Evolutionary conservation across 2,888 invertebrate genomes (phyloP).

Genomic region (Chelonus formosanus): DNA sequence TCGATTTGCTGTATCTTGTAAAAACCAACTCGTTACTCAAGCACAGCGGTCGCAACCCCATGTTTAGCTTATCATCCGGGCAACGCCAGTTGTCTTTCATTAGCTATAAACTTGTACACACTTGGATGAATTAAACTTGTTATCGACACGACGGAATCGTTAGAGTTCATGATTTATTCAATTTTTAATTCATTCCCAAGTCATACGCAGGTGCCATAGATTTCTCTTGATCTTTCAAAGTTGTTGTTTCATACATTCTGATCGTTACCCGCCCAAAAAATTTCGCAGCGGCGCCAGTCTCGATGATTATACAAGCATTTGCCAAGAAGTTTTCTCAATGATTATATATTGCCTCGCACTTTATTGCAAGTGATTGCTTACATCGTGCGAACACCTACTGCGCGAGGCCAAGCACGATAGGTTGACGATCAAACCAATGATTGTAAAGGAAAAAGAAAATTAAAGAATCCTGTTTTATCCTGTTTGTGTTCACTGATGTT

Average conservation of each 20-base stretch:
- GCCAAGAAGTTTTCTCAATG: slow-evolving; percentile 37
- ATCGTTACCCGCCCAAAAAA: slow-evolving; percentile 7
- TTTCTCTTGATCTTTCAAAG: neutral
- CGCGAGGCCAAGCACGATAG: slow-evolving; percentile 5
- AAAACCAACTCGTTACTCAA: slow-evolving; percentile 28
- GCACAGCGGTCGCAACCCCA: slow-evolving; percentile 21
- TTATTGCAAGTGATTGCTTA: slow-evolving; percentile 47
- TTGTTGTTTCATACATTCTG: neutral
- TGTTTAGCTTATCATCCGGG: slow-evolving; percentile 30
- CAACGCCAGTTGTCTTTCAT: slow-evolving; percentile 22
- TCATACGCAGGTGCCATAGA: neutral
- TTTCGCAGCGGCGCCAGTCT: slow-evolving; percentile 45
- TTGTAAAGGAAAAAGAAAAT: neutral
- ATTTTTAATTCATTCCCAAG: neutral
- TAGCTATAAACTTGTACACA: slow-evolving; percentile 19
- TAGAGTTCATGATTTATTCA: slow-evolving; percentile 11
- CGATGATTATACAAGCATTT: slow-evolving; percentile 46
- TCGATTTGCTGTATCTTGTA: slow-evolving; percentile 24
- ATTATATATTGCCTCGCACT: slow-evolving; percentile 49
- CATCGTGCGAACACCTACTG: slow-evolving; percentile 33
- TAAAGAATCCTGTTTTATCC: neutral
- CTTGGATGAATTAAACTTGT: neutral
- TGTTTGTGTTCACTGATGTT: neutral
- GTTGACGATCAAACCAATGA: slow-evolving; percentile 1
- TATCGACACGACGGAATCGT: slow-evolving; percentile 20